Percentiles rank a stretch among this genome's conserved stretches.
Conservation (phyloP, 2,888 invertebrate genomes). For the Stenodera caucasica region DNA sequence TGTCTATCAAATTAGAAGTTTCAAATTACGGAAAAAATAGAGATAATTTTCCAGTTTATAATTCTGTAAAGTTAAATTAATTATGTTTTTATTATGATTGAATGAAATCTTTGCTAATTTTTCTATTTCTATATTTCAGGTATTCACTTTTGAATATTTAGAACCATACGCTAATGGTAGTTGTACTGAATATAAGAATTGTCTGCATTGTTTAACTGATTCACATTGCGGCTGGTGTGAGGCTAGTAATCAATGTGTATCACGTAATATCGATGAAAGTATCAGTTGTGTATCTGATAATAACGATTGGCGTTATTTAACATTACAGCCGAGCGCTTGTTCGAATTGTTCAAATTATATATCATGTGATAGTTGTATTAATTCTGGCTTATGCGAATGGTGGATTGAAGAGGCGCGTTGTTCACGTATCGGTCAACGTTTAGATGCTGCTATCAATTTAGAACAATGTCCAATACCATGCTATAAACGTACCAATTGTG, state of each 20-base stretch:
- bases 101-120: no score
- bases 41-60: neutral
- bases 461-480: slow-evolving; percentile 81
- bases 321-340: slow-evolving; percentile 80
- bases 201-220: slow-evolving; percentile 84
- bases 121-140: slow-evolving; percentile 36
- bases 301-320: slow-evolving; percentile 76
- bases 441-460: slow-evolving; percentile 66
- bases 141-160: slow-evolving; percentile 85
- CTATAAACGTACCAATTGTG: slow-evolving; percentile 74
- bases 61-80: neutral
- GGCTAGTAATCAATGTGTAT: slow-evolving; percentile 69
- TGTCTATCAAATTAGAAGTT: neutral
- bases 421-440: slow-evolving; percentile 72
- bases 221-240: slow-evolving; percentile 93
- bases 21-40: neutral
- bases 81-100: slow-evolving; percentile 2
- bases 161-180: slow-evolving; percentile 84
- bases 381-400: slow-evolving; percentile 84
- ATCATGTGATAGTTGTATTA: slow-evolving; percentile 81
- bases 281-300: slow-evolving; percentile 60
- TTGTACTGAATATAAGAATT: slow-evolving; percentile 78
- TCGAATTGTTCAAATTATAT: slow-evolving; percentile 88
- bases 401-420: slow-evolving; percentile 86
- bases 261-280: slow-evolving; percentile 69